phyloP scores from a whole-genome alignment of 2,888 invertebrate genomes.

The Lacanobia wlatinum region DNA sequence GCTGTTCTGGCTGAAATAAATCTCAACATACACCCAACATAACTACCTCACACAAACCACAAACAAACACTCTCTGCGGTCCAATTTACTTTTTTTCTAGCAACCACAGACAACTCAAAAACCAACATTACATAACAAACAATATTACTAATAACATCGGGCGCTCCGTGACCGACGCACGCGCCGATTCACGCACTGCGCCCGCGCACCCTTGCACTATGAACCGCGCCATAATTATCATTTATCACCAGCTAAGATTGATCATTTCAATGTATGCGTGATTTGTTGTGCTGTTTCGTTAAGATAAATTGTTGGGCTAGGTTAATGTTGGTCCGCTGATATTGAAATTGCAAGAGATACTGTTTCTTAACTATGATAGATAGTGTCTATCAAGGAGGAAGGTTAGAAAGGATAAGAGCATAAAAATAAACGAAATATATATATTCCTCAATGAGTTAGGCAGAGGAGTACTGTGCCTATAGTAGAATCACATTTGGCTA shows the following conservation, averaged over 20 bases:
- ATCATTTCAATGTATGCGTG: slow-evolving; percentile 62
- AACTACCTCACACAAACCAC: slow-evolving; percentile 42
- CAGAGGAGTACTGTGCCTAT: neutral
- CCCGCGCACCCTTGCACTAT: slow-evolving; percentile 72
- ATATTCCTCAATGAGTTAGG: neutral
- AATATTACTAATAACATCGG: slow-evolving; percentile 59
- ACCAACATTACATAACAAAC: slow-evolving; percentile 63
- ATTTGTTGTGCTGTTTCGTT: slow-evolving; percentile 63
- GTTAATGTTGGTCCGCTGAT: slow-evolving; percentile 39
- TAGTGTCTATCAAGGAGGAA: slow-evolving; percentile 16
- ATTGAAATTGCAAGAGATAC: slow-evolving; percentile 56
- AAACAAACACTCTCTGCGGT: slow-evolving; percentile 62
- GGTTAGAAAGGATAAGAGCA: neutral
- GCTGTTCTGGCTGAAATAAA: neutral
- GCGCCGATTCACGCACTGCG: slow-evolving; percentile 73
- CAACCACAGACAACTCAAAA: slow-evolving; percentile 58
- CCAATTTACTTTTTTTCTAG: slow-evolving; percentile 60
- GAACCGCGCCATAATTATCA: slow-evolving; percentile 70
- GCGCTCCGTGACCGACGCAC: slow-evolving; percentile 71
- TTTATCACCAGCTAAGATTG: slow-evolving; percentile 70
- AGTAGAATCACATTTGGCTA: too few relatives aligned
- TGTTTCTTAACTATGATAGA: slow-evolving; percentile 56
- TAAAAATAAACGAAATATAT: neutral
- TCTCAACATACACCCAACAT: neutral
- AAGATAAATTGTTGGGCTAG: slow-evolving; percentile 53